Evolutionary conservation across 2,888 invertebrate species (phyloP).

Genomic region (Acleris cristana): DNA sequence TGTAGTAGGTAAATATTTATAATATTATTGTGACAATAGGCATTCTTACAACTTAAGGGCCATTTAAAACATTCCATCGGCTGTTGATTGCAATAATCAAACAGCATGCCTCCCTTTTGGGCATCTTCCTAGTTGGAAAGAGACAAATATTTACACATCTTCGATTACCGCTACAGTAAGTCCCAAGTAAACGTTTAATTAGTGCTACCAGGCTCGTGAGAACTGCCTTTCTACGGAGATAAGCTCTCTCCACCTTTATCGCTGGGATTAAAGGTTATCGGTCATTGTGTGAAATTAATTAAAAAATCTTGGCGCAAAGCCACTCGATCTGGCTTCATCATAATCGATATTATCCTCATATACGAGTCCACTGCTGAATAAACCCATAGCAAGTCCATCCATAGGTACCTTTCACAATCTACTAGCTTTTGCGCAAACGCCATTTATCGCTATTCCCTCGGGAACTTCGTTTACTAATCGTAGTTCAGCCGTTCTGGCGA

Average conservation of each 20-base stretch:
- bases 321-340: too few relatives aligned
- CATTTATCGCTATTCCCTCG: too few relatives aligned
- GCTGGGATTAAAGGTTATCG: constrained; percentile 51
- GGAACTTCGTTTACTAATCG: too few relatives aligned
- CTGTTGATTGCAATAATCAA: constrained; percentile 38
- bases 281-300: constrained; percentile 41
- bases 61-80: constrained; percentile 41
- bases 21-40: too few relatives aligned
- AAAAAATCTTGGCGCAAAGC: constrained; percentile 20
- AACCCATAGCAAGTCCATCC: too few relatives aligned
- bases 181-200: neutral
- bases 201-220: constrained; percentile 25
- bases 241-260: constrained; percentile 44
- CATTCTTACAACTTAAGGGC: constrained; percentile 8
- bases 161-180: neutral
- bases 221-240: constrained; percentile 44
- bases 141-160: neutral
- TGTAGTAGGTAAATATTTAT: too few relatives aligned
- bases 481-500: too few relatives aligned
- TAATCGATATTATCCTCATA: too few relatives aligned
- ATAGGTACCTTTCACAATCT: too few relatives aligned
- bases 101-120: neutral
- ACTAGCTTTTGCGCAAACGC: too few relatives aligned
- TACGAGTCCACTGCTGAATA: too few relatives aligned
- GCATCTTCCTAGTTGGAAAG: neutral